Evolutionary conservation across 2,797 vertebrate genomes (phyloP).

Genomic region (Phalanger gymnotis): DNA sequence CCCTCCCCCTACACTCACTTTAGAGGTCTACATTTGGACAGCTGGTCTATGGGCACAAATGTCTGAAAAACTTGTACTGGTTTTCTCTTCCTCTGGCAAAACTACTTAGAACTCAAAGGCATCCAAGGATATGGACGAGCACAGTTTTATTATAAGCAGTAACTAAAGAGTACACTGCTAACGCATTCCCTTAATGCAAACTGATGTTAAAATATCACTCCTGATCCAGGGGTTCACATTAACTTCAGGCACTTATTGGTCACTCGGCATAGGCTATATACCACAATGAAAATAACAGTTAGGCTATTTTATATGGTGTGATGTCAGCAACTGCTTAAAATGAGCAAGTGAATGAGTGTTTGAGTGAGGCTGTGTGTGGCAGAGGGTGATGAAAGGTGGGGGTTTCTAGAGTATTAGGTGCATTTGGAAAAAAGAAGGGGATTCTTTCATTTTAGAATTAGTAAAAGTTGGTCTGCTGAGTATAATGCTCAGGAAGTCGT

Average conservation of each 20-base stretch:
- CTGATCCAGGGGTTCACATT: neutral
- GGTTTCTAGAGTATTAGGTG: neutral
- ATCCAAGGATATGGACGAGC: neutral
- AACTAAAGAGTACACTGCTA: neutral
- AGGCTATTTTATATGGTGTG: neutral
- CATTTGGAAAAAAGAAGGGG: neutral
- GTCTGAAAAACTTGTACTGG: neutral
- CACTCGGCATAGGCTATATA: constrained; percentile 6
- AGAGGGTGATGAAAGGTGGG: neutral
- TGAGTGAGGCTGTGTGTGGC: neutral
- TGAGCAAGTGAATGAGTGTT: neutral
- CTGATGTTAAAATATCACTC: constrained; percentile 1
- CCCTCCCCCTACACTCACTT: neutral
- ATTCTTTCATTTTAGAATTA: neutral
- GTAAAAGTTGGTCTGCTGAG: neutral
- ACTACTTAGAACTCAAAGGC: neutral
- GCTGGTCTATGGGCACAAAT: neutral
- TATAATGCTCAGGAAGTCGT: neutral
- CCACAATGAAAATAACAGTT: neutral
- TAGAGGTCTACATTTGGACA: neutral
- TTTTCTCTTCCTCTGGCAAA: neutral
- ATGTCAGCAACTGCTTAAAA: constrained; percentile 10
- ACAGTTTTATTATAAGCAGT: neutral
- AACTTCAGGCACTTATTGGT: constrained; percentile 12
- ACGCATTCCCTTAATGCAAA: constrained; percentile 8